phyloP scores from a whole-genome alignment of 2,888 invertebrate species.

The Schizaphis graminum region DNA sequence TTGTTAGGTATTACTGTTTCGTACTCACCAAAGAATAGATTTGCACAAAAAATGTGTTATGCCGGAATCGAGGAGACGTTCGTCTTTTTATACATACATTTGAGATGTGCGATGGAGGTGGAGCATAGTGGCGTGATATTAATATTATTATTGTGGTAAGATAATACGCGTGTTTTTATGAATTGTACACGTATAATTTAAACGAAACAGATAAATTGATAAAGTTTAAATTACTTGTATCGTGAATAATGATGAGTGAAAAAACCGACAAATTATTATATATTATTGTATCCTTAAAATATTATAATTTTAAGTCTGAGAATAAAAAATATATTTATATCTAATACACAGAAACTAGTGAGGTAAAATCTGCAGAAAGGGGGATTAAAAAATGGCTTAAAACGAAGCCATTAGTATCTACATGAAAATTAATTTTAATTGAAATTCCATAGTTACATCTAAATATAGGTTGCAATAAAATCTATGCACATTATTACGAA shows the following conservation, averaged over 20 bases:
- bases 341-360: background rate
- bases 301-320: background rate
- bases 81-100: background rate
- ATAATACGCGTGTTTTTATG: background rate
- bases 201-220: background rate
- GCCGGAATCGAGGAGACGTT: background rate
- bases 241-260: background rate
- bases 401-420: background rate
- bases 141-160: background rate
- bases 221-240: background rate
- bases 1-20: no score
- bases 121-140: background rate
- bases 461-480: background rate
- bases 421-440: background rate
- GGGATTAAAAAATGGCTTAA: background rate
- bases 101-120: background rate
- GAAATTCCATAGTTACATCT: background rate
- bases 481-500: background rate
- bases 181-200: background rate
- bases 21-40: constrained; percentile 19
- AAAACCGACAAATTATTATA: background rate
- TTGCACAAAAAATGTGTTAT: constrained; percentile 42
- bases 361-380: no score
- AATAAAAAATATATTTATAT: background rate
- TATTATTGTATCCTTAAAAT: background rate